These are phyloP conservation scores for Drosophila kurseongensis DNA, from an alignment of 1,140 invertebrate genomes.

Conservation along the genomic window DNA sequence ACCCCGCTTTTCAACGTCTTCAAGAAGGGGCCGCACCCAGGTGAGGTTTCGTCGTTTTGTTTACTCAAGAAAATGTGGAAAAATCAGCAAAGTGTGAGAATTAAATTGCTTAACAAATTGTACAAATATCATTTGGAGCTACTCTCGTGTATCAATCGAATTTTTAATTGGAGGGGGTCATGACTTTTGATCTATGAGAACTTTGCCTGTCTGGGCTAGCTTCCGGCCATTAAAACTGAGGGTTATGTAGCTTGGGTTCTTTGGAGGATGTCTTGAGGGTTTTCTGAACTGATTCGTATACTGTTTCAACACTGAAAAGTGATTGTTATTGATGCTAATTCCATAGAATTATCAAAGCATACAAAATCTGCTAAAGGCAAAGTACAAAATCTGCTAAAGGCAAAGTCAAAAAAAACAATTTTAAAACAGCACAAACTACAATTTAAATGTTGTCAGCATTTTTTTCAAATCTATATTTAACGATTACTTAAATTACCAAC, in stretches of 20 bases:
- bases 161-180: background rate
- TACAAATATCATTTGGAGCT: slow-evolving; percentile 51
- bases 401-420: background rate
- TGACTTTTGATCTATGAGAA: slow-evolving; percentile 47
- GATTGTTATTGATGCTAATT: too few species aligned
- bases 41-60: slow-evolving; percentile 52
- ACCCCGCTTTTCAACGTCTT: slow-evolving; percentile 11
- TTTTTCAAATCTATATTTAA: too few species aligned
- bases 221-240: slow-evolving; percentile 60
- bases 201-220: slow-evolving; percentile 37
- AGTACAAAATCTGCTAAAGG: too few species aligned
- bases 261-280: background rate
- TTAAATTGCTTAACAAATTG: slow-evolving; percentile 65
- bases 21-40: slow-evolving; percentile 62
- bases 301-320: too few species aligned
- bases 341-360: too few species aligned
- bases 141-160: slow-evolving; percentile 8
- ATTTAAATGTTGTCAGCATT: too few species aligned
- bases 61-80: slow-evolving; percentile 73
- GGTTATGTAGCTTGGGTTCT: background rate
- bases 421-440: too few species aligned
- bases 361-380: too few species aligned
- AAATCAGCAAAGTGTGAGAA: slow-evolving; percentile 72
- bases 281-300: background rate
- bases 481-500: too few species aligned